Evolutionary conservation across 2,888 invertebrate genomes (phyloP), one percentile per base, ranked within the genome.

Genomic region (Globia sparganii): DNA sequence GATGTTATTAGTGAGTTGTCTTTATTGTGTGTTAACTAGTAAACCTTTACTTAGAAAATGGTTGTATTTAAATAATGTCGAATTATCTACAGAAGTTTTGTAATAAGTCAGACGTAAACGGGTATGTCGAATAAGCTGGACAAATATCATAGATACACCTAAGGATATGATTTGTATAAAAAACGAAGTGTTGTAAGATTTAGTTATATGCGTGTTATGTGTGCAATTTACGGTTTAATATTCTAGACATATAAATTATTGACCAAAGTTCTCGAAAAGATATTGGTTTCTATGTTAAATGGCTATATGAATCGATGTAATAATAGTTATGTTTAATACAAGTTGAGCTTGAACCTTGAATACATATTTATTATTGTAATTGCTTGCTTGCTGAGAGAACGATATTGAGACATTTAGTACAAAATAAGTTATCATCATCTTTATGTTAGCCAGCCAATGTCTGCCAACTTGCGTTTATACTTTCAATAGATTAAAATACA

Each of bases 111-210:
- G 80, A 69, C 70, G 59, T 46, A 82, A 82, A 83, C 87, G 87
- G 87, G 83, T 86, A 85, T 73, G 75, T 85, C 11, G 66, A 82
- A 77, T 84, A 83, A 83, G 43, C 28, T 80, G 72, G 78, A 78
- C 37, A 66, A 66, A 53, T 72, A 81, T 72, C 53, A 64, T 76
- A 74, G 68, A 59, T 83, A 70, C 68, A 64, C 58, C 65, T 75
- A 83, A 77, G 65, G 58, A 81, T 75, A 78, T 67, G 71, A 66
- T 74, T 72, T 82, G 40, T 67, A 58, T 70, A 69, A 59, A 65
- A 67, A 83, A 56, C 46, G n/a, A 72, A 72, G 56, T 76, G 72
- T 77, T 83, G 67, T 86, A 77, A 75, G 72, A 68, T 76, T 61
- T 78, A 80, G 69, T 72, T 70, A 70, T 79, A 81, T 81, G 56